phyloP scores from a whole-genome alignment of 2,113 vertebrate species.

The Rhinogobius similis region DNA sequence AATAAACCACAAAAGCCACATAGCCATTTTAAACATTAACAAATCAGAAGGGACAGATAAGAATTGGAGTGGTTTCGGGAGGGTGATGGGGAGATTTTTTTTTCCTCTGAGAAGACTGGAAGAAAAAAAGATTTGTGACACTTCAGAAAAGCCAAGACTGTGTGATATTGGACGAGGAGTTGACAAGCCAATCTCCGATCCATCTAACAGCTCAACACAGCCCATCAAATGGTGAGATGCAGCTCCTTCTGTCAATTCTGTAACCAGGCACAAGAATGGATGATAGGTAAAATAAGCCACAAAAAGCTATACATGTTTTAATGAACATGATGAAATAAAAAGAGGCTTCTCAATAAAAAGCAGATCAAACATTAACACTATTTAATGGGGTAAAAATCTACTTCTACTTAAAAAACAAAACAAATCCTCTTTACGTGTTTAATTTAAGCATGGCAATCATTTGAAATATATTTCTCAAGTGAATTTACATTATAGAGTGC shows the following conservation, averaged over 20 bases:
- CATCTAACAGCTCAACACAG: conserved; percentile 30
- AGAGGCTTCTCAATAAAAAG: not conserved
- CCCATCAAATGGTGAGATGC: conserved; percentile 34
- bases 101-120: conserved; percentile 42
- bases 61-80: conserved; percentile 45
- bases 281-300: not conserved
- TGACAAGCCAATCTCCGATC: conserved; percentile 56
- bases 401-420: too few relatives aligned
- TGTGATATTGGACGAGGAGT: conserved; percentile 23
- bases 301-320: not conserved
- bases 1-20: conserved; percentile 4
- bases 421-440: too few relatives aligned
- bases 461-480: not conserved
- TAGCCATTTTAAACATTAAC: conserved; percentile 18
- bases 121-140: conserved; percentile 51
- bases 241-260: conserved; percentile 17
- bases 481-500: not conserved
- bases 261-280: conserved; percentile 1
- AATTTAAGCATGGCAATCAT: too few relatives aligned
- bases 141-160: conserved; percentile 35
- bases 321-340: not conserved
- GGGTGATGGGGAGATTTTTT: conserved; percentile 51
- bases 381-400: too few relatives aligned
- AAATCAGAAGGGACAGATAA: conserved; percentile 44
- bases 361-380: not conserved